Percentiles rank a stretch among this genome's conserved stretches.
Evolutionary conservation across 35 echinoderm and acorn worm species (phyloP).

Genomic region (Apostichopus parvimensis): DNA sequence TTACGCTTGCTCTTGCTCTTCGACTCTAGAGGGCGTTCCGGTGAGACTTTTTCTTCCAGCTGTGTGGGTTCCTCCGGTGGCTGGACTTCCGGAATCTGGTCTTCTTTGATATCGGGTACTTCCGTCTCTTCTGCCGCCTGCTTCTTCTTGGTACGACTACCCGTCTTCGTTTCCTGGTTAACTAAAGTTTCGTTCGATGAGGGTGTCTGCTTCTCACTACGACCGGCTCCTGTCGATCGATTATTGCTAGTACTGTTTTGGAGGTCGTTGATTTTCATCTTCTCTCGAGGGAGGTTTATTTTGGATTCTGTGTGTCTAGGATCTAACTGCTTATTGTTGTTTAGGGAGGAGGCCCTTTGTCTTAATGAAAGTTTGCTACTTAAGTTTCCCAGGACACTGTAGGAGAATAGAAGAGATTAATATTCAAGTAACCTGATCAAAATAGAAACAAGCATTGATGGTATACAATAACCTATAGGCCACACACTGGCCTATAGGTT

Average conservation of each 20-base stretch:
- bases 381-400: slow-evolving; percentile 27
- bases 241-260: slow-evolving; percentile 59
- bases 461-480: no score
- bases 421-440: neutral
- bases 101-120: slow-evolving; percentile 7
- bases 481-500: no score
- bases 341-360: slow-evolving; percentile 15
- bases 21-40: slow-evolving; percentile 16
- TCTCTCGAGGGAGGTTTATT: slow-evolving; percentile 16
- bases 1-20: slow-evolving; percentile 51
- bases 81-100: neutral
- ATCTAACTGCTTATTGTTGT: slow-evolving; percentile 51
- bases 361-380: slow-evolving; percentile 46
- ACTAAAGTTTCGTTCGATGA: slow-evolving; percentile 21
- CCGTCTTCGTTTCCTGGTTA: slow-evolving; percentile 5
- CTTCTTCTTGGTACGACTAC: slow-evolving; percentile 43
- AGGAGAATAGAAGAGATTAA: neutral
- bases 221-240: neutral
- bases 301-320: slow-evolving; percentile 50
- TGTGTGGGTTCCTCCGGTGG: neutral
- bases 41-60: slow-evolving; percentile 6
- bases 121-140: slow-evolving; percentile 13
- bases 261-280: slow-evolving; percentile 55
- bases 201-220: slow-evolving; percentile 16
- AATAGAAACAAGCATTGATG: no score